Conservation (phyloP, 2,888 invertebrate genomes). For the Terebella lapidaria region DNA sequence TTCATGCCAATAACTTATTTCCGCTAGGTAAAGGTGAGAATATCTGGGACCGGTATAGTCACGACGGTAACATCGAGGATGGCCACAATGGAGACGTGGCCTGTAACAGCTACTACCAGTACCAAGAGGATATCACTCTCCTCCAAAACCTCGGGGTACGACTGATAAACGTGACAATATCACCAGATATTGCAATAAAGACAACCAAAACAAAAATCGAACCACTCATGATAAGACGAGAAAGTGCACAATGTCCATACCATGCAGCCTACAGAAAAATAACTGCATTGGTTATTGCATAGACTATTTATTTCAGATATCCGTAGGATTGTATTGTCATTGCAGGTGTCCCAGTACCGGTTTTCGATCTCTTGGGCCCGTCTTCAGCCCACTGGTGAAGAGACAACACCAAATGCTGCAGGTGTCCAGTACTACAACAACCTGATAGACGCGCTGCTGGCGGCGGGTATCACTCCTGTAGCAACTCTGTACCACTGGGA, state of each 20-base stretch:
- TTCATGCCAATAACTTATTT: too few species aligned
- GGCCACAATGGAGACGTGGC: conserved; percentile 58
- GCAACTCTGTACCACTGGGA: conserved; percentile 58
- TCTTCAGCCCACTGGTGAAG: conserved; percentile 62
- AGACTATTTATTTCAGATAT: too few species aligned
- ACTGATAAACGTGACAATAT: too few species aligned
- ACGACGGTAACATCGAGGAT: conserved; percentile 52
- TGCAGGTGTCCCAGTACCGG: conserved; percentile 26
- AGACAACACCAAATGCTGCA: conserved; percentile 56
- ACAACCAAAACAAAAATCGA: too few species aligned
- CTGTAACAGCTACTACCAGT: conserved; percentile 63
- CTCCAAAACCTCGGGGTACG: conserved; percentile 59
- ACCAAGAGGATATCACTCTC: conserved; percentile 56
- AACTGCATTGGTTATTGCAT: too few species aligned
- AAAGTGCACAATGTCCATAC: background rate
- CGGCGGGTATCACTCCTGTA: conserved; percentile 60
- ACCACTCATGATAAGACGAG: too few species aligned
- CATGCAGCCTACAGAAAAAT: too few species aligned
- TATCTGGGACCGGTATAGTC: conserved; percentile 63
- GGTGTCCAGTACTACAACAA: conserved; percentile 63
- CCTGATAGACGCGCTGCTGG: conserved; percentile 66
- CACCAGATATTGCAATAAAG: too few species aligned
- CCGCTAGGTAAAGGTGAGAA: conserved; percentile 55
- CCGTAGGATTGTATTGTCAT: too few species aligned
- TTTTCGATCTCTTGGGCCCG: conserved; percentile 64